Conservation (phyloP, 1,140 invertebrate species). For the Bombyx mandarina region DNA sequence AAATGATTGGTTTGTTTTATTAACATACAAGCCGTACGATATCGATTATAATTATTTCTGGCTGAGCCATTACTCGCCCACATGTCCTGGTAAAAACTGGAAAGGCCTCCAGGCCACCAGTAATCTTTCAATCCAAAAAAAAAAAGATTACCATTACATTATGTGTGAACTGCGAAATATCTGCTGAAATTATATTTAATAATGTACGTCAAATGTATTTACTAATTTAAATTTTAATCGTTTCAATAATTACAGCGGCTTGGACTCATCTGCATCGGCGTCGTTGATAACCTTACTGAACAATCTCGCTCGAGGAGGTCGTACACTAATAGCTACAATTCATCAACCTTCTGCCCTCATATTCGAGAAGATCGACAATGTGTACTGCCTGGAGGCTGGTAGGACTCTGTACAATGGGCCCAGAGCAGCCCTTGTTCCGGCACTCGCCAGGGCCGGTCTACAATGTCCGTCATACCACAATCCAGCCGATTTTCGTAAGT, state of each 20-base stretch:
- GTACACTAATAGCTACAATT: conserved; percentile 91
- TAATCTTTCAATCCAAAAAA: too few relatives aligned
- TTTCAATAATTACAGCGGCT: conserved; percentile 74
- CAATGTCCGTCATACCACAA: conserved; percentile 95
- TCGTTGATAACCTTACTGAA: conserved; percentile 85
- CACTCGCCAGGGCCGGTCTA: conserved; percentile 82
- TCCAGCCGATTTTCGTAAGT: conserved; percentile 93
- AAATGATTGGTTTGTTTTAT: too few relatives aligned
- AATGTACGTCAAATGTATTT: too few relatives aligned
- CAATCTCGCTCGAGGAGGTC: conserved; percentile 82
- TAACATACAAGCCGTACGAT: too few relatives aligned
- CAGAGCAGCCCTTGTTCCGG: conserved; percentile 82
- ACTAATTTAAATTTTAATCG: background rate
- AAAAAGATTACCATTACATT: too few relatives aligned
- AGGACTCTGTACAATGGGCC: conserved; percentile 91
- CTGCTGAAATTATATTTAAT: too few relatives aligned
- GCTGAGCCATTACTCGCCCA: too few relatives aligned
- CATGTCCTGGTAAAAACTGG: too few relatives aligned
- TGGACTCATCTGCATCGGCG: conserved; percentile 88
- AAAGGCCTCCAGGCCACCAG: too few relatives aligned
- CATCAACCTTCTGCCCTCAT: conserved; percentile 96
- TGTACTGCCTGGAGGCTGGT: conserved; percentile 91
- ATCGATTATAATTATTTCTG: too few relatives aligned
- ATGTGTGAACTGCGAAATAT: too few relatives aligned
- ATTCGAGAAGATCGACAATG: conserved; percentile 96